These are phyloP conservation scores for Toxotes jaculatrix DNA, from an alignment of 2,113 vertebrate species.

Conservation along the genomic window DNA sequence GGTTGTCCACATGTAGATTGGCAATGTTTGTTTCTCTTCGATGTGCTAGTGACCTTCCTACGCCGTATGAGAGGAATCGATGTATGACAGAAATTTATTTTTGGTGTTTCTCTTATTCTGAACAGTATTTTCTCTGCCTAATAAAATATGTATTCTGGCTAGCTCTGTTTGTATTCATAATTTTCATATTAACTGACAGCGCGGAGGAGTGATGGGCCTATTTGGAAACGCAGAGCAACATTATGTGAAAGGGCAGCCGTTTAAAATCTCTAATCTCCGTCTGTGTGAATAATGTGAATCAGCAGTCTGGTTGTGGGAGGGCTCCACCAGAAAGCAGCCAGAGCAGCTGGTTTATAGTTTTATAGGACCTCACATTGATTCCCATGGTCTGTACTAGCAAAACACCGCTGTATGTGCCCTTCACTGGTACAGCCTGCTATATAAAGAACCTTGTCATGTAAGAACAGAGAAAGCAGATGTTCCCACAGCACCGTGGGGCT, in stretches of 20 bases:
- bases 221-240: neutral
- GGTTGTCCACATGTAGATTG: conserved; percentile 33
- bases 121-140: conserved; percentile 86
- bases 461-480: conserved; percentile 70
- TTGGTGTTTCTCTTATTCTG: conserved; percentile 80
- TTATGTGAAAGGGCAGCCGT: conserved; percentile 6
- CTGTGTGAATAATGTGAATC: conserved; percentile 38
- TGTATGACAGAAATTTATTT: conserved; percentile 81
- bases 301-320: conserved; percentile 48
- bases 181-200: neutral
- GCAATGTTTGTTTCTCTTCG: conserved; percentile 61
- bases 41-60: conserved; percentile 68
- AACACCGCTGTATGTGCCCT: conserved; percentile 39
- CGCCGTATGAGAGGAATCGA: conserved; percentile 51
- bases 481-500: conserved; percentile 68
- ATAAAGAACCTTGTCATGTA: conserved; percentile 61
- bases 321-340: neutral
- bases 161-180: conserved; percentile 49
- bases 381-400: conserved; percentile 39
- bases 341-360: conserved; percentile 3
- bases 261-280: conserved; percentile 20
- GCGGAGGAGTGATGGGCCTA: neutral
- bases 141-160: conserved; percentile 86
- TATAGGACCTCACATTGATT: conserved; percentile 41
- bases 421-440: conserved; percentile 53